Conservation (phyloP, 2,888 invertebrate species). For the Odontothrips loti region DNA sequence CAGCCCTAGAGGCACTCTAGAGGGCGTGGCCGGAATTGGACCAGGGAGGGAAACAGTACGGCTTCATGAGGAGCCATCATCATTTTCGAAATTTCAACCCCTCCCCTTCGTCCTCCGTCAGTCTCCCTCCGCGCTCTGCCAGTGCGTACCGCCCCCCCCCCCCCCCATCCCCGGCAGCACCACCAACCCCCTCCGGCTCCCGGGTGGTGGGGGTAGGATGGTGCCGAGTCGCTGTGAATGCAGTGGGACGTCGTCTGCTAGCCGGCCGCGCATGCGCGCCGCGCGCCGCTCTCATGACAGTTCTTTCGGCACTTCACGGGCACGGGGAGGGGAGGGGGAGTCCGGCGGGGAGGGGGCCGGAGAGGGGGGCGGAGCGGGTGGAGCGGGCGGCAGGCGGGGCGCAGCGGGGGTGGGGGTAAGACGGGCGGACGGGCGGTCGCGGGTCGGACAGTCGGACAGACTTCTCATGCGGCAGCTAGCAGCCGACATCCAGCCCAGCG, state of each 20-base stretch:
- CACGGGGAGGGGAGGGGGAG: not conserved
- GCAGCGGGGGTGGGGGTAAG: not conserved
- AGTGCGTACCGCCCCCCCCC: not conserved
- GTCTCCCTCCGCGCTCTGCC: not conserved
- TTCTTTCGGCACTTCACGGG: constrained; percentile 11
- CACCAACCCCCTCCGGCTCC: not conserved
- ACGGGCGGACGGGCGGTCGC: not conserved
- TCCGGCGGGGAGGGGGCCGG: not conserved
- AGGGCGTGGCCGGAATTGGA: too few species aligned
- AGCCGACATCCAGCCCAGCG: not conserved
- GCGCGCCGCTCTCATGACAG: constrained; percentile 7
- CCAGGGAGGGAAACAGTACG: too few species aligned
- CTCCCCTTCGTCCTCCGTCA: not conserved
- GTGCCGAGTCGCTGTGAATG: constrained; percentile 1
- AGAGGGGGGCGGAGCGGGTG: not conserved
- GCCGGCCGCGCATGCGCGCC: not conserved
- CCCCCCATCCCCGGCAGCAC: not conserved
- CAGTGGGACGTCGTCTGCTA: constrained; percentile 10
- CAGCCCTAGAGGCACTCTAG: too few species aligned
- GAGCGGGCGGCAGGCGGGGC: not conserved
- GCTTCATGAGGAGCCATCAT: too few species aligned
- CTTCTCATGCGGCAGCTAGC: constrained; percentile 8
- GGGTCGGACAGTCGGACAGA: constrained; percentile 6
- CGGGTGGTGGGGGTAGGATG: not conserved
- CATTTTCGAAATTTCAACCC: too few species aligned